phyloP scores from a whole-genome alignment of 2,888 invertebrate species.

The Nephrotoma flavescens region DNA sequence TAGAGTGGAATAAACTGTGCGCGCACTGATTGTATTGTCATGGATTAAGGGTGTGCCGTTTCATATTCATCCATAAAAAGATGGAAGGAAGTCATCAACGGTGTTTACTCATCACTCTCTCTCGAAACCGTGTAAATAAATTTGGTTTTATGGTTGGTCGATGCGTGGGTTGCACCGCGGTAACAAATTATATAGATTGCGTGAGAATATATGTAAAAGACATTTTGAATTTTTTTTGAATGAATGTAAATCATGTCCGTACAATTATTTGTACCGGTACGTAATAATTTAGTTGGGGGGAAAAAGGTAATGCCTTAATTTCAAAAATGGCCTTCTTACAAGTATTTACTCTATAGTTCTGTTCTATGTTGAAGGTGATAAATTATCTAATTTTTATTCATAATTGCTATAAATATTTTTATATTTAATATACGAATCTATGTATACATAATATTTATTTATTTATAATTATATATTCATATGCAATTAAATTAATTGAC shows the following conservation, averaged over 20 bases:
- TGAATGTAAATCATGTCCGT: neutral
- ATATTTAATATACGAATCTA: neutral
- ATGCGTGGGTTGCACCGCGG: neutral
- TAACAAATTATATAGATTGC: neutral
- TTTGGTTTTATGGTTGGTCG: neutral
- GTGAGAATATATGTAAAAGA: neutral
- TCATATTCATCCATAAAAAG: neutral
- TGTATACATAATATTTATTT: neutral
- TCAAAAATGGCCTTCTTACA: neutral
- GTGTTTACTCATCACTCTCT: neutral
- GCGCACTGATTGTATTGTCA: neutral
- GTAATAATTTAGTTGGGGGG: neutral
- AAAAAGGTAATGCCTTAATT: neutral
- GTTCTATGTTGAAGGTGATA: neutral
- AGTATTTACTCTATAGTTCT: neutral
- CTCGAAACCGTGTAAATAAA: neutral
- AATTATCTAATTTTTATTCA: neutral
- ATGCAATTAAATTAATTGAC: neutral
- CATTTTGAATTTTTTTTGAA: neutral
- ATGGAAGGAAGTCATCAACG: neutral
- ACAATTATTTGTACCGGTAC: neutral
- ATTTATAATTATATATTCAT: neutral
- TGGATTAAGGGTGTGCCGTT: neutral
- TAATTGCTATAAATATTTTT: neutral
- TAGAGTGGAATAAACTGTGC: neutral